Conservation (phyloP, 2,113 vertebrate genomes). For the Dasypus novemcinctus region DNA sequence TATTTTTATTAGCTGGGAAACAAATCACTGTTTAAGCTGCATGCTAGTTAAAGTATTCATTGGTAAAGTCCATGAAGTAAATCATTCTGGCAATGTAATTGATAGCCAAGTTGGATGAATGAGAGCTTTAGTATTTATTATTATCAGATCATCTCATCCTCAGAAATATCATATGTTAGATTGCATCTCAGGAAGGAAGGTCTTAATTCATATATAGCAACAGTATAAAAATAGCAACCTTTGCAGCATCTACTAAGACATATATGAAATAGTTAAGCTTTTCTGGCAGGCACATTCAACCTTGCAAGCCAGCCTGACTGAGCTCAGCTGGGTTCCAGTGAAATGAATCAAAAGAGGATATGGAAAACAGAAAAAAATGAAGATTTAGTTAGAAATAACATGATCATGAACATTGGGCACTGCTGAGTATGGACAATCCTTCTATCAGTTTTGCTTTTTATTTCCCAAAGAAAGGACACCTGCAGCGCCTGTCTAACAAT, state of each 20-base stretch:
- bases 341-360: conserved; percentile 71
- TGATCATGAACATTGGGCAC: conserved; percentile 12
- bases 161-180: conserved; percentile 71
- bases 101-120: not conserved
- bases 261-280: conserved; percentile 77
- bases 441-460: conserved; percentile 19
- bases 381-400: conserved; percentile 71
- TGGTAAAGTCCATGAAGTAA: conserved; percentile 50
- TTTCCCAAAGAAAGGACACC: conserved; percentile 31
- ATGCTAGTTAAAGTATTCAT: conserved; percentile 25
- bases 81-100: not conserved
- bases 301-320: conserved; percentile 67
- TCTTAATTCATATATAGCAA: conserved; percentile 72
- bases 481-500: not conserved
- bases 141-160: conserved; percentile 49
- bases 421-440: conserved; percentile 12
- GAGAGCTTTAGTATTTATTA: conserved; percentile 47
- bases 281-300: conserved; percentile 73
- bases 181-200: conserved; percentile 54
- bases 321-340: conserved; percentile 74
- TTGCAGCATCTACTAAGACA: conserved; percentile 79
- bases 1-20: conserved; percentile 34
- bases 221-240: conserved; percentile 77
- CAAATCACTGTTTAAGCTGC: not conserved
- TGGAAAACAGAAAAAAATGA: conserved; percentile 71